Evolutionary conservation across 35 echinoderm and acorn worm species (phyloP), one percentile per base, ranked within the genome.

Genomic region (Heliocidaris erythrogramma): DNA sequence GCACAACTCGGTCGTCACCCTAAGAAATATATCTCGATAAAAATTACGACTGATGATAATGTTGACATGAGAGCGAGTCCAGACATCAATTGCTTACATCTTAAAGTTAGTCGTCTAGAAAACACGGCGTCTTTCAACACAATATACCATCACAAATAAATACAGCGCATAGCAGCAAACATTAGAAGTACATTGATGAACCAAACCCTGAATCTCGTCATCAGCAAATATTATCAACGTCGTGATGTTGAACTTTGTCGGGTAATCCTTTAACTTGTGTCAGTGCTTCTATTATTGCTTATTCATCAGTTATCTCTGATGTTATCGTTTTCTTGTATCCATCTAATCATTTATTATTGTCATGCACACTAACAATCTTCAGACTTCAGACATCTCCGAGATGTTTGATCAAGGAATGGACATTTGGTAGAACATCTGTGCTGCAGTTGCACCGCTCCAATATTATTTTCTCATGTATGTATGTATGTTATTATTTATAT

Each of bases 11-110:
- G 48, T 92, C 91, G 91, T 48, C 49, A 49, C 13, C 49, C 50
- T 49, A 48, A 14, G 49, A 92, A 59, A 92, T 92, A 92, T 48
- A 59, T 92, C 49, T 59, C 47, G n/a, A 92, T 59, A 48, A 92
- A 59, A 92, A 92, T 92, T 92, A 92, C 91, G 49, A 92, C 91
- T 59, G 49, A 92, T 92, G 91, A 92, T 52, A 92, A 92, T 52
- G 48, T 92, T 59, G 91, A 92, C 91, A 92, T 48, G 91, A 92
- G 29, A 92, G 48, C 91, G 29, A 7, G 31, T 89, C 87, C 31
- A 92, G 49, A 92, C 49, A 92, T 92, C 91, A 30, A 92, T 12
- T 59, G 91, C 91, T 92, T 92, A 59, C 91, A 92, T 52, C 47
- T 92, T 92, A 42, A 89, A 89, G 87, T 92, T 92, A 11, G 12